Evolutionary conservation across 2,797 vertebrate species (phyloP).

Genomic region (Champsocephalus esox): DNA sequence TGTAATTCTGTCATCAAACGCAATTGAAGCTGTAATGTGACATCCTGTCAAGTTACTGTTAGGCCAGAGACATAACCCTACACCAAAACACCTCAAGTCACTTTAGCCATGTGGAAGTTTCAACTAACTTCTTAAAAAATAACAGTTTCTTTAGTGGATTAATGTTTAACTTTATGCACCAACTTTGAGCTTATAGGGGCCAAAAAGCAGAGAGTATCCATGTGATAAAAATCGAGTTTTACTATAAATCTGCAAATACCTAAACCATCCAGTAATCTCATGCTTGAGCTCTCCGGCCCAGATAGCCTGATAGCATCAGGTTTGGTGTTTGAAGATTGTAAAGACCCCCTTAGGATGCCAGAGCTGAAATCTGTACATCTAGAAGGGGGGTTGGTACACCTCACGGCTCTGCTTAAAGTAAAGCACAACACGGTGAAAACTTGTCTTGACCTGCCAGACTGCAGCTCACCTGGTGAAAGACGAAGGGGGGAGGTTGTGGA

Average conservation of each 20-base stretch:
- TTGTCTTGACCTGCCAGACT: constrained; percentile 71
- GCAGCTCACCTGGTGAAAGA: constrained; percentile 56
- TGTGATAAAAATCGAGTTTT: neutral
- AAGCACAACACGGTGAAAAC: constrained; percentile 59
- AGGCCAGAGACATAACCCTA: neutral
- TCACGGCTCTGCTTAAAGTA: constrained; percentile 48
- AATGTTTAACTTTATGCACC: neutral
- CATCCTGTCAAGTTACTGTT: neutral
- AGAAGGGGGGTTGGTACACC: constrained; percentile 33
- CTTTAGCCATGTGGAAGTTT: neutral
- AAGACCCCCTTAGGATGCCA: constrained; percentile 19
- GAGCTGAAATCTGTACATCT: constrained; percentile 42
- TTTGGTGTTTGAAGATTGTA: constrained; percentile 28
- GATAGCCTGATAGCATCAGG: constrained; percentile 24
- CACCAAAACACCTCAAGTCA: neutral
- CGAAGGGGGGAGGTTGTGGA: neutral
- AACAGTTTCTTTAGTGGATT: neutral
- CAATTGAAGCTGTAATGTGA: neutral
- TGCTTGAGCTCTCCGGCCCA: constrained; percentile 6
- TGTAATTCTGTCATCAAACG: neutral
- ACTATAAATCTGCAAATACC: neutral
- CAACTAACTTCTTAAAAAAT: neutral
- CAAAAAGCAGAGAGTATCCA: no score
- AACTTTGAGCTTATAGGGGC: no score
- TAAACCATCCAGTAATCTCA: neutral